Conservation (phyloP, 2,113 vertebrate species). For the Nothobranchius furzeri region DNA sequence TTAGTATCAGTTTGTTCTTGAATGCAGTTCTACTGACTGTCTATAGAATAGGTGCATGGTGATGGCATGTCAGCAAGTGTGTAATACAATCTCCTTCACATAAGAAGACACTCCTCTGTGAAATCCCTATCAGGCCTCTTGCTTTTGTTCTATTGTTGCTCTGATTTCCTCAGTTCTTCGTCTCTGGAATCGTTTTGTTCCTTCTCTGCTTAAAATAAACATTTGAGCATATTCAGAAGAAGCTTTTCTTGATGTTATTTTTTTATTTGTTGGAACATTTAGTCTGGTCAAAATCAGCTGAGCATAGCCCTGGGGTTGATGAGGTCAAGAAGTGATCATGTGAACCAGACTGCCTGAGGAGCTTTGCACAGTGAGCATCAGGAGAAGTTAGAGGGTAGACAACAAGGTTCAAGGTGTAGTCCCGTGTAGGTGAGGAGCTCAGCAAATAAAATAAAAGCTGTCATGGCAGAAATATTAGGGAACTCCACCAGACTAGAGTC, state of each 20-base stretch:
- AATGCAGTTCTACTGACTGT: slow-evolving; percentile 24
- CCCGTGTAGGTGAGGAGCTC: too few species aligned
- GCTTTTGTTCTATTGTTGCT: neutral
- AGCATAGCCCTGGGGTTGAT: neutral
- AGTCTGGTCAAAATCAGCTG: neutral
- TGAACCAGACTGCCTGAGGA: too few species aligned
- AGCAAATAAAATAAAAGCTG: too few species aligned
- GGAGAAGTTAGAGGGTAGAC: too few species aligned
- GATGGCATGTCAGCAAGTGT: slow-evolving; percentile 14
- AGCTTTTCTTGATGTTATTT: neutral
- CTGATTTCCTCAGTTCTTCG: neutral
- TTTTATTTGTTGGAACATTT: neutral
- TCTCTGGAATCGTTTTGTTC: neutral
- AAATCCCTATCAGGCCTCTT: neutral
- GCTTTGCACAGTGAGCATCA: too few species aligned
- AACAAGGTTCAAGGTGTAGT: too few species aligned
- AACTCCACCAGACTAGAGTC: too few species aligned
- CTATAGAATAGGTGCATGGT: slow-evolving; percentile 25
- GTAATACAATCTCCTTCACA: slow-evolving; percentile 13
- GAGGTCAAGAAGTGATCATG: too few species aligned
- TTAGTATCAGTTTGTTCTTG: slow-evolving; percentile 46
- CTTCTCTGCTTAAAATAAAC: neutral
- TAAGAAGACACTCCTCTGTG: neutral
- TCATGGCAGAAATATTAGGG: too few species aligned
- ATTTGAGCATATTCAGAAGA: neutral